phyloP scores from a whole-genome alignment of 2,113 vertebrate species.

The Caretta caretta region DNA sequence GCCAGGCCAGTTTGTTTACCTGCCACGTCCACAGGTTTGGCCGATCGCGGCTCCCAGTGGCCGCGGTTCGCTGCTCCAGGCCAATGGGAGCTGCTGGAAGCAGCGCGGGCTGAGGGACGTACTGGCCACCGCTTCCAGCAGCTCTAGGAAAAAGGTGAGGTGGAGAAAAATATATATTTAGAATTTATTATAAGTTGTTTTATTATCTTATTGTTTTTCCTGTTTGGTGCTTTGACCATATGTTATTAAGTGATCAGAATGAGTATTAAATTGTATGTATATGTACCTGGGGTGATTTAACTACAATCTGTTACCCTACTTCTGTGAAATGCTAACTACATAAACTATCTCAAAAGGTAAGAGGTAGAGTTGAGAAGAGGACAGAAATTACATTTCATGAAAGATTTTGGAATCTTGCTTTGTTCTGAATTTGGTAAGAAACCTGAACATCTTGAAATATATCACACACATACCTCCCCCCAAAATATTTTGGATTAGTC shows the following conservation, averaged over 20 bases:
- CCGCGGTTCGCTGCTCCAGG: no score
- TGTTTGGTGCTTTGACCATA: not conserved
- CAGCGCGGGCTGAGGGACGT: no score
- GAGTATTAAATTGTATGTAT: not conserved
- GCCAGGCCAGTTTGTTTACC: no score
- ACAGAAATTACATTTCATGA: not conserved
- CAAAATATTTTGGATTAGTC: not conserved
- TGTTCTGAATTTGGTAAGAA: not conserved
- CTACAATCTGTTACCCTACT: not conserved
- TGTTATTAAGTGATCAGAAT: not conserved
- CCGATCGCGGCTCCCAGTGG: no score
- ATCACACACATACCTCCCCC: not conserved
- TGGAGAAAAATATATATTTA: not conserved
- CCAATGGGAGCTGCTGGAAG: no score
- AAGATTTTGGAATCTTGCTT: not conserved
- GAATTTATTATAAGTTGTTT: not conserved
- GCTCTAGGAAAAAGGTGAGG: not conserved
- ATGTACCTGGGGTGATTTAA: not conserved
- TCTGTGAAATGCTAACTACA: not conserved
- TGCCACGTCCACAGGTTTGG: no score
- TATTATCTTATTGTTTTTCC: not conserved
- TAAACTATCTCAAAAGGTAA: not conserved
- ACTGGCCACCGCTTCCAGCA: no score
- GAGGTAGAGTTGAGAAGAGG: not conserved
- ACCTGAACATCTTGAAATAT: not conserved